phyloP scores from a whole-genome alignment of 2,888 invertebrate species.

The Heliconius sara region DNA sequence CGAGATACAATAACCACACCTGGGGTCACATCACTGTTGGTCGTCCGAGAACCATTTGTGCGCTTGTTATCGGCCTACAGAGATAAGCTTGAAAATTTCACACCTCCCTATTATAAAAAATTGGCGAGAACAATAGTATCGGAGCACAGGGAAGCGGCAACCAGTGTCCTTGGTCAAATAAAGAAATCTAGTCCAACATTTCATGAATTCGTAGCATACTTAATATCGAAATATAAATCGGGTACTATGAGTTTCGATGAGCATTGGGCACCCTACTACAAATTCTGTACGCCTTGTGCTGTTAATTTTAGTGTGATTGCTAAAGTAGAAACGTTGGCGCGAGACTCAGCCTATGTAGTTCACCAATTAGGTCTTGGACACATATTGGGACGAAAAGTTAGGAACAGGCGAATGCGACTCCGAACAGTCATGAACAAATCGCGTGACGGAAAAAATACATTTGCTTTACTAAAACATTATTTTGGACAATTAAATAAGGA shows the following conservation, averaged over 20 bases:
- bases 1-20: slow-evolving; percentile 83
- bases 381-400: slow-evolving; percentile 76
- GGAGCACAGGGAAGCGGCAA: slow-evolving; percentile 79
- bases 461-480: slow-evolving; percentile 76
- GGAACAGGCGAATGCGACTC: slow-evolving; percentile 76
- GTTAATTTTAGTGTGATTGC: slow-evolving; percentile 86
- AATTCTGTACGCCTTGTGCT: slow-evolving; percentile 87
- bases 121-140: slow-evolving; percentile 86
- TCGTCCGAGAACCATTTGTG: slow-evolving; percentile 89
- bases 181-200: slow-evolving; percentile 85
- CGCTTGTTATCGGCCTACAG: slow-evolving; percentile 88
- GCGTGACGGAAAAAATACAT: slow-evolving; percentile 79
- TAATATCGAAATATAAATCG: slow-evolving; percentile 84
- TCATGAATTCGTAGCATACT: slow-evolving; percentile 88
- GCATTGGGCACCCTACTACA: slow-evolving; percentile 87
- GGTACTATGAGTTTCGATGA: slow-evolving; percentile 83
- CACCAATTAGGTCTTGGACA: slow-evolving; percentile 84
- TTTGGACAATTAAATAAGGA: slow-evolving; percentile 83
- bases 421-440: slow-evolving; percentile 82
- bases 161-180: slow-evolving; percentile 63
- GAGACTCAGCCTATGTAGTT: slow-evolving; percentile 85
- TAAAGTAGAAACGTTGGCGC: slow-evolving; percentile 85
- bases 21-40: slow-evolving; percentile 86
- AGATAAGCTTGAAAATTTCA: slow-evolving; percentile 88
- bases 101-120: slow-evolving; percentile 88